phyloP scores from a whole-genome alignment of 2,113 vertebrate species.

The Scalopus aquaticus region DNA sequence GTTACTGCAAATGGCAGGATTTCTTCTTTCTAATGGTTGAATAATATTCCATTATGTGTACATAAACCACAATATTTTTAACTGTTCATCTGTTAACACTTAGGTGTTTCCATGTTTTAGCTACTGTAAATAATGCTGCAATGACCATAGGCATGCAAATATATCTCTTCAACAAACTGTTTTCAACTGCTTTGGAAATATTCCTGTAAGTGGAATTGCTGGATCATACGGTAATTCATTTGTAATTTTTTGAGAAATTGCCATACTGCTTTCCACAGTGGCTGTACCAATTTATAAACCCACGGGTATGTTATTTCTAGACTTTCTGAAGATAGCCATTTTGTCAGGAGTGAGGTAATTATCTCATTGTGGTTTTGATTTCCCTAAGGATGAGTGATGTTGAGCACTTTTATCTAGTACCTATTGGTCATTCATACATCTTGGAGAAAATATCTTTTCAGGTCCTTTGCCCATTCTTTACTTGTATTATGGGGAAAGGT shows the following conservation, averaged over 20 bases:
- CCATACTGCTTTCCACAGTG: neutral
- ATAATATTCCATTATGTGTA: neutral
- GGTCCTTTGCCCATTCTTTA: neutral
- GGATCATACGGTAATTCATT: neutral
- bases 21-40: neutral
- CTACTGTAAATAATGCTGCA: neutral
- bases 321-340: neutral
- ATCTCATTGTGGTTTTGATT: neutral
- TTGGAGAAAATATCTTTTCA: constrained; percentile 1
- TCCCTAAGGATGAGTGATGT: neutral
- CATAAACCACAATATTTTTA: neutral
- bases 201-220: neutral
- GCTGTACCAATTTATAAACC: neutral
- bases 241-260: neutral
- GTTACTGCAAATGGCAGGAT: neutral
- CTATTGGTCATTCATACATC: neutral
- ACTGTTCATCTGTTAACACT: neutral
- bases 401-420: neutral
- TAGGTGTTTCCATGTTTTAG: neutral
- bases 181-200: neutral
- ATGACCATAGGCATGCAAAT: neutral
- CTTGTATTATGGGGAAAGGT: neutral
- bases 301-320: neutral
- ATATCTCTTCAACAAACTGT: neutral
- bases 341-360: neutral